phyloP scores from a whole-genome alignment of 2,113 vertebrate genomes.

The Bettongia penicillata region DNA sequence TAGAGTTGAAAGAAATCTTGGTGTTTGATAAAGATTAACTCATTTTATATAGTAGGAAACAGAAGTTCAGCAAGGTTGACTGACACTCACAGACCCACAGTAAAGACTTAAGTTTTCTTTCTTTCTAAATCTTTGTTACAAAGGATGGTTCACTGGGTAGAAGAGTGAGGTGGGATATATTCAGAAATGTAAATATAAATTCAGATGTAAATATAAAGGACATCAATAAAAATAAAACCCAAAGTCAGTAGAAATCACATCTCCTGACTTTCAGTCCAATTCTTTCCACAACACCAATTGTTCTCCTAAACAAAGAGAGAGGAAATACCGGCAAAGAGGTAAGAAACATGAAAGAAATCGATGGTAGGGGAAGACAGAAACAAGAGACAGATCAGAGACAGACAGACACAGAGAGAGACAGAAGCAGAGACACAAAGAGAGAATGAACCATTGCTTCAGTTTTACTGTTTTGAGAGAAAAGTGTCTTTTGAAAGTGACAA shows the following conservation, averaged over 20 bases:
- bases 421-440: not conserved
- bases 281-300: not conserved
- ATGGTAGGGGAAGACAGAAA: slow-evolving; percentile 4
- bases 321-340: not conserved
- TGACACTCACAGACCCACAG: not conserved
- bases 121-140: not conserved
- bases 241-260: not conserved
- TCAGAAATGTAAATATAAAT: not conserved
- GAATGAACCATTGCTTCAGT: not conserved
- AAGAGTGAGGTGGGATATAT: not conserved
- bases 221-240: not conserved
- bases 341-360: slow-evolving; percentile 2
- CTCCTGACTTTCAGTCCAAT: not conserved
- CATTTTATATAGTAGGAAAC: not conserved
- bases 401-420: not conserved
- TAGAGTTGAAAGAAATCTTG: not conserved
- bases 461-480: not conserved
- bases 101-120: not conserved
- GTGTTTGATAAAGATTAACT: not conserved
- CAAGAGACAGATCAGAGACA: not conserved
- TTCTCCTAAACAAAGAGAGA: not conserved
- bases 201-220: not conserved
- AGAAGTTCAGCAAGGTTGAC: not conserved
- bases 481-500: not conserved
- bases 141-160: not conserved